Base-by-base conservation (phyloP, 2,888 invertebrate species). In the Tiphia femorata region DNA sequence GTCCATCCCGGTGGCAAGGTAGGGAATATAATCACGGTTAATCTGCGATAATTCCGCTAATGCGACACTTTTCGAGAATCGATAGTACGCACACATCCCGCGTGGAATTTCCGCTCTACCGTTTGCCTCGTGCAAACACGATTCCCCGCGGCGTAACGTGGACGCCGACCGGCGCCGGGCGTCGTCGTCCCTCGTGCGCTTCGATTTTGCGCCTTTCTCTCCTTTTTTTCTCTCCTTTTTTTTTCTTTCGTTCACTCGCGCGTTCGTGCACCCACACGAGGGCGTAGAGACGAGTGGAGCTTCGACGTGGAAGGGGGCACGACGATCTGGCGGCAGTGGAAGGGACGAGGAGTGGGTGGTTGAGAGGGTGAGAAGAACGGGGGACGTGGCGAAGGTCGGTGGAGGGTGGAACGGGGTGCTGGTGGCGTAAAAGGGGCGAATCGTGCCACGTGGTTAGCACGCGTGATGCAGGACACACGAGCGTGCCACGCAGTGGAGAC, bases 1-100 rank as follows among this genome's bases (percentile, higher is more conserved):
- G 33, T 33, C n/a, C n/a, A n/a, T n/a, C 33, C 33, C 25, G 25
- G n/a, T n/a, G n/a, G 8, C 33, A 33, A 33, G 12, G 33, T 33
- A 14, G 12, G 7, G 33, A 33, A 33, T n/a, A 44, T 44, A 64
- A 64, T 64, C 59, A 47, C 40, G 46, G 47, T 44, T 63, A 66
- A 70, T 59, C 55, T 42, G 57, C 63, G 56, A 64, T 70, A 68
- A 70, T 68, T 66, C 63, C 63, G 70, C 67, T 70, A 64, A 68
- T 70, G 70, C 56, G 66, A 67, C 58, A 63, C 50, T 58, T 33
- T 49, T 50, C 41, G 50, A 54, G 53, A 61, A 50, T 54, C 58
- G 49, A 41, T 44, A 53, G 53, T 53, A 58, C 59, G 51, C 58
- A 66, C 60, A 56, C 59, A 66, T 69, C 58, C 43, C 66, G 60